A percentile compares a stretch with the other conserved stretches of the same genome.
These are phyloP conservation scores for Myopa tessellatipennis DNA, from an alignment of 2,888 invertebrate genomes.

Conservation along the genomic window DNA sequence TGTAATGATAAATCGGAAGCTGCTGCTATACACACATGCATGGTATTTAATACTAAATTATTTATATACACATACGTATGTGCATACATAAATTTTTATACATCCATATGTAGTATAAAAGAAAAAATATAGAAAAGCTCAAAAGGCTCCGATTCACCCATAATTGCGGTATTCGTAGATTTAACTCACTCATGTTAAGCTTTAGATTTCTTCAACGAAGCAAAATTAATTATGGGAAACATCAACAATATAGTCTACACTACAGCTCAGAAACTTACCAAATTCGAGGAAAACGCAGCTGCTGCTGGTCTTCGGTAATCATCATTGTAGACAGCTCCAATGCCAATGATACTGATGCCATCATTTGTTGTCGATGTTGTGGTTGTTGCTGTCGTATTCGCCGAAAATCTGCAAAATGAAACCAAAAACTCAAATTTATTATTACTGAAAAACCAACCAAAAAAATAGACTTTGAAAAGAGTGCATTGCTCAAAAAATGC, in stretches of 20 bases:
- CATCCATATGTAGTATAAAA: no score
- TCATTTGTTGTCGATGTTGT: constrained; percentile 54
- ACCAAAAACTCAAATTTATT: constrained; percentile 33
- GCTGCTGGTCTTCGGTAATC: constrained; percentile 51
- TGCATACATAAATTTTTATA: no score
- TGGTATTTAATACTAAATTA: no score
- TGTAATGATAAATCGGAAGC: no score
- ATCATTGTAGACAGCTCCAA: constrained; percentile 48
- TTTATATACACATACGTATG: no score
- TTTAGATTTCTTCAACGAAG: no score
- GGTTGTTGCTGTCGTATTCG: constrained; percentile 50
- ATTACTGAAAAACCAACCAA: constrained; percentile 34
- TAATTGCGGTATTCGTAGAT: no score
- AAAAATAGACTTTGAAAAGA: not conserved
- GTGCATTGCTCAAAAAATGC: not conserved
- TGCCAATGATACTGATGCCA: constrained; percentile 56
- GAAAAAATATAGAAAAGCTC: no score
- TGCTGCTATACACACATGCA: no score
- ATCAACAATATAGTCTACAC: not conserved
- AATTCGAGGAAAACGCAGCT: constrained; percentile 49
- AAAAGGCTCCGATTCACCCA: no score
- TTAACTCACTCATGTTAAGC: no score
- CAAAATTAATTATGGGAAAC: no score
- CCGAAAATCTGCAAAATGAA: constrained; percentile 57
- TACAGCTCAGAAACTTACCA: constrained; percentile 49